Percentiles rank a stretch among this genome's conserved stretches.
Conservation (phyloP, 2,797 vertebrate species). For the Halcyon leucocephala region DNA sequence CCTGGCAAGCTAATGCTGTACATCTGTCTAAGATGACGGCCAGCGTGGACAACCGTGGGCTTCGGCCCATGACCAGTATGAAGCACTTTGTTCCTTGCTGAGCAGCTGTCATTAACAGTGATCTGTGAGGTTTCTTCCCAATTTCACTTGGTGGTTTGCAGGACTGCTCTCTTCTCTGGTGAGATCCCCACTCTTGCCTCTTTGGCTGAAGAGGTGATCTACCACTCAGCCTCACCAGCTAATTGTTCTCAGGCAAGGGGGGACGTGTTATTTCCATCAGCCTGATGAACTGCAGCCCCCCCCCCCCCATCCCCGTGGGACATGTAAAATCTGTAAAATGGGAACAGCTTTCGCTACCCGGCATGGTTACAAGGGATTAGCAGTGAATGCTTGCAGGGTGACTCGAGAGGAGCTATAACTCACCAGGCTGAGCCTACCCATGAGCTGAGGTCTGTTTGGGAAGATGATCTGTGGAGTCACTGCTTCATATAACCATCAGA, state of each 20-base stretch:
- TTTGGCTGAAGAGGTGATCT: neutral
- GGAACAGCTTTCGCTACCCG: neutral
- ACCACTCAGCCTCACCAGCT: neutral
- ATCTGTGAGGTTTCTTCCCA: conserved; percentile 23
- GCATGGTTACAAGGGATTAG: neutral
- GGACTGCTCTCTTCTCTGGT: neutral
- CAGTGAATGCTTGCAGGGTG: neutral
- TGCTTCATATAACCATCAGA: neutral
- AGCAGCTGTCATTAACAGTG: conserved; percentile 60
- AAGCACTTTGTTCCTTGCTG: conserved; percentile 56
- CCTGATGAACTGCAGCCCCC: neutral
- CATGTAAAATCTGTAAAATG: neutral
- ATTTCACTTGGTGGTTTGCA: neutral
- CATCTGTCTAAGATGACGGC: conserved; percentile 53
- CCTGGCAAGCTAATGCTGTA: neutral
- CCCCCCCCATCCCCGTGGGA: fast-evolving
- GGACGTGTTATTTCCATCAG: neutral
- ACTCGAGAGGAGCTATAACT: neutral
- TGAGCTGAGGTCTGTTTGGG: neutral
- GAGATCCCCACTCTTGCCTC: neutral
- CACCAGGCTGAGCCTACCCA: neutral
- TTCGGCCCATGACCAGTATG: conserved; percentile 26
- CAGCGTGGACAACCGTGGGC: neutral
- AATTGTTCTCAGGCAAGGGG: neutral
- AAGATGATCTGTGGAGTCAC: neutral